Evolutionary conservation across 2,888 invertebrate genomes (phyloP).

Genomic region (Helicoverpa assulta): DNA sequence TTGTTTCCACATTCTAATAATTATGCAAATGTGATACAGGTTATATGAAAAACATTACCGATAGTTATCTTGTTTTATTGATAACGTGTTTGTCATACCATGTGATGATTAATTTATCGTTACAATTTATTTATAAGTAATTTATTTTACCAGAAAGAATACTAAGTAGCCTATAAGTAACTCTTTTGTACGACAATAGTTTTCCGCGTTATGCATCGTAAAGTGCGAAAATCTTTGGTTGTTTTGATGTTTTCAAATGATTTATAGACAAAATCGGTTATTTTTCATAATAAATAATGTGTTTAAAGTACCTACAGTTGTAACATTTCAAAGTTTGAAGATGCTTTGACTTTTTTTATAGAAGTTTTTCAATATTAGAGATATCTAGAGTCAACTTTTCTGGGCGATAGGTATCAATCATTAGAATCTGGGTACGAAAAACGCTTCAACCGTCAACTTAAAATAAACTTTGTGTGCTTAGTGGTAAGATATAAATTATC

Average conservation of each 20-base stretch:
- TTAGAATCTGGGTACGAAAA: constrained; percentile 3
- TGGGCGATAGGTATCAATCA: not conserved
- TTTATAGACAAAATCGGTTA: too few relatives aligned
- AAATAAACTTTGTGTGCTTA: constrained; percentile 4
- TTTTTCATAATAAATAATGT: too few relatives aligned
- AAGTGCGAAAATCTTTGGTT: too few relatives aligned
- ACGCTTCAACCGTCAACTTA: not conserved
- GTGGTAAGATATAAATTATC: not conserved
- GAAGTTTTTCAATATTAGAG: too few relatives aligned
- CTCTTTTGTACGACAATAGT: too few relatives aligned
- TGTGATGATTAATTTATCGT: constrained; percentile 7
- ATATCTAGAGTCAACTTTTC: not conserved
- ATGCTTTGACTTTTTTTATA: not conserved
- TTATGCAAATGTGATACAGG: not conserved
- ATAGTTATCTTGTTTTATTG: constrained; percentile 26
- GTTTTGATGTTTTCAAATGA: too few relatives aligned
- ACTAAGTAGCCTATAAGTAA: too few relatives aligned
- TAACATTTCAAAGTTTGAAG: not conserved
- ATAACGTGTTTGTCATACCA: constrained; percentile 17
- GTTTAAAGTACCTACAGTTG: too few relatives aligned
- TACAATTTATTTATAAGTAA: not conserved
- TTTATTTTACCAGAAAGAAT: constrained; percentile 6
- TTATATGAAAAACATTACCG: constrained; percentile 7
- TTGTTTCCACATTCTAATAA: constrained; percentile 14
- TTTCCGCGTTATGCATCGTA: too few relatives aligned